Evolutionary conservation across 2,797 vertebrate genomes (phyloP).

Genomic region (Todus mexicanus): DNA sequence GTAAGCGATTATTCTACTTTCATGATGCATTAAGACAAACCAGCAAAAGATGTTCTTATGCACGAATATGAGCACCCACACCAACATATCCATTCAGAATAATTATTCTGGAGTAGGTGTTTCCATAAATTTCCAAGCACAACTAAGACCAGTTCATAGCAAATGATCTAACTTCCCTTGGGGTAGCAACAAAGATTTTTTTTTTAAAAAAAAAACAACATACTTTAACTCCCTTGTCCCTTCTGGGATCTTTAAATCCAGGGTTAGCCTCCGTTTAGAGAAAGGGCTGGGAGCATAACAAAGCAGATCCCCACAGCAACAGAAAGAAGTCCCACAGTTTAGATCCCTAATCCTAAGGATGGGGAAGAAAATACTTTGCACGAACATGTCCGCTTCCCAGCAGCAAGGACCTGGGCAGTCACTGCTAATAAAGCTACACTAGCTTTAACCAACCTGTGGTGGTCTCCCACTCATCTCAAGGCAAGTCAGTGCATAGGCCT

Average conservation of each 20-base stretch:
- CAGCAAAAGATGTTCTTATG: not conserved
- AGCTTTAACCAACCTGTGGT: not conserved
- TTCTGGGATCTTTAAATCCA: not conserved
- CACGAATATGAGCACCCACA: not conserved
- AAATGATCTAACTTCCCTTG: not conserved
- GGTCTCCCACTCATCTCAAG: accelerated
- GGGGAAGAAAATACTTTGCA: not conserved
- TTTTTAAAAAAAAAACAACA: no score
- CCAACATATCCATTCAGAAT: not conserved
- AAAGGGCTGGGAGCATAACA: not conserved
- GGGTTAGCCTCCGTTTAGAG: not conserved
- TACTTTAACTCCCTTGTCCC: not conserved
- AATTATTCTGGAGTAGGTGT: not conserved
- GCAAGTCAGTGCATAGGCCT: not conserved
- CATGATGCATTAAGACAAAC: not conserved
- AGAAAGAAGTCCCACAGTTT: not conserved
- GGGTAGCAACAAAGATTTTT: not conserved
- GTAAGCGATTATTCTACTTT: not conserved
- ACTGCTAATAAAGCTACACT: not conserved
- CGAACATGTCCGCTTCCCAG: not conserved
- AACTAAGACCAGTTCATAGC: not conserved
- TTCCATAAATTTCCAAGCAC: not conserved
- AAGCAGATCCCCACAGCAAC: not conserved
- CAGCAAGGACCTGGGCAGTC: not conserved
- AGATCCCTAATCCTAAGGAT: not conserved